Evolutionary conservation across 2,113 vertebrate species (phyloP).

Genomic region (Gracilinanus agilis): DNA sequence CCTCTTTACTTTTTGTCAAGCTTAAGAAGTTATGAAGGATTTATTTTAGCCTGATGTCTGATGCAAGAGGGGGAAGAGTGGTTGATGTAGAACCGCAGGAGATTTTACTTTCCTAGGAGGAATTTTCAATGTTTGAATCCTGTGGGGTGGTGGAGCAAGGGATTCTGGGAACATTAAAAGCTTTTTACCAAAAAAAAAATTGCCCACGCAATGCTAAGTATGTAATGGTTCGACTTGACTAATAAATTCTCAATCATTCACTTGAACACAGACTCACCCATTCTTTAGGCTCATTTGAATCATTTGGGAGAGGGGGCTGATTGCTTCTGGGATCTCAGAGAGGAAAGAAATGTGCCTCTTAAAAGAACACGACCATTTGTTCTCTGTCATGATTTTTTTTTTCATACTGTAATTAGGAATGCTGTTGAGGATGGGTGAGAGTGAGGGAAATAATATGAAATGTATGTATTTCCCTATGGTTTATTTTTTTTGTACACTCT

Average conservation of each 20-base stretch:
- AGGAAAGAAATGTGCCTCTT: conserved; percentile 63
- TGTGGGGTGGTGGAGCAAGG: conserved; percentile 77
- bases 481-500: conserved; percentile 31
- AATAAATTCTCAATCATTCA: conserved; percentile 64
- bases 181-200: conserved; percentile 41
- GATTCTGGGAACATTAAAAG: conserved; percentile 76
- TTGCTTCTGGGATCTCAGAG: conserved; percentile 66
- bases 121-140: conserved; percentile 75
- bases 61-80: conserved; percentile 51
- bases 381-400: conserved; percentile 60
- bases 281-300: conserved; percentile 68
- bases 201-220: conserved; percentile 70
- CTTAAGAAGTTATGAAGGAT: conserved; percentile 60
- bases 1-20: conserved; percentile 11
- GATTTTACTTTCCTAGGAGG: conserved; percentile 75
- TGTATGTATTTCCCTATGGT: conserved; percentile 46
- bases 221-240: conserved; percentile 75
- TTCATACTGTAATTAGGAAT: conserved; percentile 64
- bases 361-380: conserved; percentile 74
- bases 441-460: conserved; percentile 35
- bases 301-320: conserved; percentile 41
- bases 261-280: conserved; percentile 66
- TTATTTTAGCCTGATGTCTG: conserved; percentile 71
- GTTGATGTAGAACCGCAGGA: conserved; percentile 71
- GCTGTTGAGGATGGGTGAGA: conserved; percentile 5